phyloP scores from a whole-genome alignment of 2,888 invertebrate genomes.

The Drosophila siamana region DNA sequence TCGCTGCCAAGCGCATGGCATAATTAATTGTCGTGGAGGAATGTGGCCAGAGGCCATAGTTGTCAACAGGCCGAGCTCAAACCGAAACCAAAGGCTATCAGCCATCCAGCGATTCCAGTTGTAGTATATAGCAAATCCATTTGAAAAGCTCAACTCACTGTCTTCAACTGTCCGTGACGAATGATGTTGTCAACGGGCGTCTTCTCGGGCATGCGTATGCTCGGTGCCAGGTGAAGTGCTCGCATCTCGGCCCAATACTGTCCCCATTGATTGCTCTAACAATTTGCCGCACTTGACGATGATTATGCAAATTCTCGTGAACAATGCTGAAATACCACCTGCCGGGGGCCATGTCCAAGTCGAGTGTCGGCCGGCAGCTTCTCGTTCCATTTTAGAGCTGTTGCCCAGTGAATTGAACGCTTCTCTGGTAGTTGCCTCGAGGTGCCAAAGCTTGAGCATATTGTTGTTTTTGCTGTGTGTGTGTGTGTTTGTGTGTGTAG shows the following conservation, averaged over 20 bases:
- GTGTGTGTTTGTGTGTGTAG: background rate
- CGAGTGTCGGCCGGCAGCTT: constrained; percentile 42
- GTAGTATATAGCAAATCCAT: constrained; percentile 8
- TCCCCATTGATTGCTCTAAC: constrained; percentile 58
- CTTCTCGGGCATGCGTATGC: constrained; percentile 12
- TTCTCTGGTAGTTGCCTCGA: constrained; percentile 43
- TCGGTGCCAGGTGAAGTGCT: constrained; percentile 65
- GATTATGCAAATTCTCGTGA: constrained; percentile 68
- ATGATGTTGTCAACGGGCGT: constrained; percentile 67
- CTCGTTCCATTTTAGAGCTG: constrained; percentile 48
- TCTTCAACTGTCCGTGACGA: constrained; percentile 50
- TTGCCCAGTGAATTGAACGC: constrained; percentile 56
- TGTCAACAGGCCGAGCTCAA: constrained; percentile 34
- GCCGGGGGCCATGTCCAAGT: constrained; percentile 30
- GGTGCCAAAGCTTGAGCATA: constrained; percentile 47
- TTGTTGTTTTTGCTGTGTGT: constrained; percentile 37
- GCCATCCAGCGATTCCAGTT: constrained; percentile 6
- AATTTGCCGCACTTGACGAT: constrained; percentile 58
- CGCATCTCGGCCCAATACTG: constrained; percentile 73
- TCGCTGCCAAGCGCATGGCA: constrained; percentile 33
- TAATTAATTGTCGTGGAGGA: constrained; percentile 57
- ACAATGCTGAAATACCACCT: constrained; percentile 8
- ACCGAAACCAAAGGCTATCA: constrained; percentile 25
- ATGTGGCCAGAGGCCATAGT: constrained; percentile 23
- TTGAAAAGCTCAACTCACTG: constrained; percentile 7